phyloP scores from a whole-genome alignment of 2,113 vertebrate genomes.

The Dasyurus viverrinus region DNA sequence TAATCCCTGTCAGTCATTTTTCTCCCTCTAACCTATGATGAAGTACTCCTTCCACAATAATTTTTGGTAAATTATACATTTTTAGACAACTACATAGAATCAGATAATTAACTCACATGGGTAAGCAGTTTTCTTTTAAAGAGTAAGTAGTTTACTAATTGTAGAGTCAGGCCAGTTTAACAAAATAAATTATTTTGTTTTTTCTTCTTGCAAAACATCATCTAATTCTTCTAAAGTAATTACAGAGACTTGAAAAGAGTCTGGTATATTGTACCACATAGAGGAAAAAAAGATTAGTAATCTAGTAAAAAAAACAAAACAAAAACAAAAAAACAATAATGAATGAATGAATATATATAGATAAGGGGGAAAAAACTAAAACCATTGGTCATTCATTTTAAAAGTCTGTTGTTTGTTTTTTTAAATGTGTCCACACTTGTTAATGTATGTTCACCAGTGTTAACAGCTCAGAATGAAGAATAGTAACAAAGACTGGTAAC shows the following conservation, averaged over 20 bases:
- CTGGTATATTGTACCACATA: not conserved
- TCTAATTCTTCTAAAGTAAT: not conserved
- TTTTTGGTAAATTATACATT: not conserved
- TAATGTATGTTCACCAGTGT: not conserved
- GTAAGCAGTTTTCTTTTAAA: conserved; percentile 15
- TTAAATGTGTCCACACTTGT: not conserved
- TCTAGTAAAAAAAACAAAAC: not conserved
- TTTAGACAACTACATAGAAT: not conserved
- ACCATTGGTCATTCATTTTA: not conserved
- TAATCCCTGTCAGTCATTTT: conserved; percentile 9
- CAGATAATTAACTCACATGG: not conserved
- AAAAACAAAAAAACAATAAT: too few species aligned
- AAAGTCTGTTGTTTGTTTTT: not conserved
- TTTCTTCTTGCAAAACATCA: not conserved
- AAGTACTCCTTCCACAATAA: not conserved
- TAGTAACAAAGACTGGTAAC: not conserved
- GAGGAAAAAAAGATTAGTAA: not conserved
- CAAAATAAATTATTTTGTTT: conserved; percentile 17
- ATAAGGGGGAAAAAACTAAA: not conserved
- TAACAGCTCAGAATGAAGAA: not conserved
- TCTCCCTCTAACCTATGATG: not conserved
- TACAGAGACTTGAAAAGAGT: conserved; percentile 3
- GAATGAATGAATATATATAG: not conserved
- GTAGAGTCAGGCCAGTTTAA: conserved; percentile 15
- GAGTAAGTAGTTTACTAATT: conserved; percentile 8